Evolutionary conservation across 2,797 vertebrate species (phyloP).

Genomic region (Alectoris magna): DNA sequence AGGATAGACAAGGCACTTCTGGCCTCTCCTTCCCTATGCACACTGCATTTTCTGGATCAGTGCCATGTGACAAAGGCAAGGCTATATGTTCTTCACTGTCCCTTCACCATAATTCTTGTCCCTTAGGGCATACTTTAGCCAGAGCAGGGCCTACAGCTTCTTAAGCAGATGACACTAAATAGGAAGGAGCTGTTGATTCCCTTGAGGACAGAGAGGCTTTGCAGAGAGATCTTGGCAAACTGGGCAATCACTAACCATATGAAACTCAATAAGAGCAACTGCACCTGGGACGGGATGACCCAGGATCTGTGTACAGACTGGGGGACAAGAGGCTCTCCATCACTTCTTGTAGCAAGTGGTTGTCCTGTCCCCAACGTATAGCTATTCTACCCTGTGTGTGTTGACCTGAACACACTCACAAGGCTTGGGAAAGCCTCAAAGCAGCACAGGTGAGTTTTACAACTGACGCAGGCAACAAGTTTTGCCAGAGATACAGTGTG

Average conservation of each 20-base stretch:
- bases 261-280: too few relatives aligned
- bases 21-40: not conserved
- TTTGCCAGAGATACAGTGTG: not conserved
- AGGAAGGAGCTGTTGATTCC: not conserved
- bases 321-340: not conserved
- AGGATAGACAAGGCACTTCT: not conserved
- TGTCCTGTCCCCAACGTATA: not conserved
- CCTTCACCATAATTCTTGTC: not conserved
- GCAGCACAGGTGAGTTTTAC: not conserved
- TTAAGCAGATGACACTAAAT: not conserved
- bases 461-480: not conserved
- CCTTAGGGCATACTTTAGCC: not conserved
- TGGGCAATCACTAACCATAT: too few relatives aligned
- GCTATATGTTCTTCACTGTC: not conserved
- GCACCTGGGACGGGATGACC: too few relatives aligned
- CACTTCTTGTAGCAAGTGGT: not conserved
- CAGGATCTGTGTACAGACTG: too few relatives aligned
- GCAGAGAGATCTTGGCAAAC: not conserved
- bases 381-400: not conserved
- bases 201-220: not conserved
- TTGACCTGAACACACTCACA: too few relatives aligned
- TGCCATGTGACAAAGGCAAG: rapidly evolving
- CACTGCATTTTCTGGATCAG: not conserved
- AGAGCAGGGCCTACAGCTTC: not conserved
- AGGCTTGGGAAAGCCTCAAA: not conserved